Conservation (phyloP, 2,113 vertebrate species). For the Phyllostomus discolor region DNA sequence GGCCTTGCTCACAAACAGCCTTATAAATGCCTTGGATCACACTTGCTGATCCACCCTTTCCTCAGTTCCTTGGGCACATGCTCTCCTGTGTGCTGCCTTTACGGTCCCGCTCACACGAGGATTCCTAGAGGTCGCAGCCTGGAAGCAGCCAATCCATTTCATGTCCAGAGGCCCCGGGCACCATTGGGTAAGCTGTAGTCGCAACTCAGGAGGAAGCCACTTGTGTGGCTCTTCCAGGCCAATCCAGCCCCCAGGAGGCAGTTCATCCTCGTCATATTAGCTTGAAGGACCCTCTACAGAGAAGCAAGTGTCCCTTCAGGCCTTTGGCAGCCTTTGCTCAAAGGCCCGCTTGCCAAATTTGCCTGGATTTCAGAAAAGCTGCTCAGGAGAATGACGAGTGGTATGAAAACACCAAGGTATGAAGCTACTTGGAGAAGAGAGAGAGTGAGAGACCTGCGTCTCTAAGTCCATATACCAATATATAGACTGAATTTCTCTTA, state of each 20-base stretch:
- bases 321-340: neutral
- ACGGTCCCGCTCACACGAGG: fast-evolving
- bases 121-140: neutral
- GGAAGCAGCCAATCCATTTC: neutral
- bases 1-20: neutral
- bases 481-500: neutral
- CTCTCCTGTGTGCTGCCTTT: too few species aligned
- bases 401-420: neutral
- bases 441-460: neutral
- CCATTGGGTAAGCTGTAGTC: neutral
- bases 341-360: neutral
- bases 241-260: neutral
- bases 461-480: neutral
- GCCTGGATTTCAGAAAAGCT: neutral
- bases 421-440: neutral
- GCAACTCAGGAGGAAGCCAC: neutral
- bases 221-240: neutral
- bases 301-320: neutral
- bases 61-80: neutral
- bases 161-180: neutral
- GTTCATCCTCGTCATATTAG: neutral
- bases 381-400: neutral
- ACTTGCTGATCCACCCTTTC: neutral
- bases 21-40: neutral
- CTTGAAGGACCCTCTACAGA: neutral